Percentiles rank a stretch among this genome's conserved stretches.
These are phyloP conservation scores for Pandion haliaetus DNA, from an alignment of 2,113 vertebrate species.

Conservation along the genomic window DNA sequence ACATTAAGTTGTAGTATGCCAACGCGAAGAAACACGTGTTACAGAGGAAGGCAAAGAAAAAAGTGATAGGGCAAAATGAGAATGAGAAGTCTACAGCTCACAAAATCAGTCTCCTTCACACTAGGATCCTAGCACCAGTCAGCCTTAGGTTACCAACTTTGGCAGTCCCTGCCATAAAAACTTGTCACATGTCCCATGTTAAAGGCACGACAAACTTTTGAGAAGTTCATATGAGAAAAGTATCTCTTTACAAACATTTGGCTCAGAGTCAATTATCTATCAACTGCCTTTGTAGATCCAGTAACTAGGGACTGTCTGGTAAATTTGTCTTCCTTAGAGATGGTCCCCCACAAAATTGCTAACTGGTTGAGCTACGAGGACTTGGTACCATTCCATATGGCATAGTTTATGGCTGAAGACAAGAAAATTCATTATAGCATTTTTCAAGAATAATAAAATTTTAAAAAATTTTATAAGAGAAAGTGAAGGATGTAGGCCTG, in stretches of 20 bases:
- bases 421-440: not conserved
- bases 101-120: not conserved
- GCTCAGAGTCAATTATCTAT: not conserved
- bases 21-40: not conserved
- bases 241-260: not conserved
- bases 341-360: accelerated
- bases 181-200: not conserved
- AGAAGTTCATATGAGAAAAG: not conserved
- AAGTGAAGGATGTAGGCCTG: not conserved
- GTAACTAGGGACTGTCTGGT: not conserved
- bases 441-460: not conserved
- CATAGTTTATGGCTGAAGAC: not conserved
- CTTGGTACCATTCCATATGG: not conserved
- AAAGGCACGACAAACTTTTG: not conserved
- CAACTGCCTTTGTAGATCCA: not conserved
- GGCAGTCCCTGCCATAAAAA: not conserved
- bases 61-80: not conserved
- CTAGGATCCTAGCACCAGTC: not conserved
- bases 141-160: not conserved
- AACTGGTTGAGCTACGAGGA: not conserved
- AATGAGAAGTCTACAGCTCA: not conserved
- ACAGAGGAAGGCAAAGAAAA: not conserved
- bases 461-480: not conserved
- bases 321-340: not conserved
- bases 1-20: not conserved